A percentile compares a stretch with the other conserved stretches of the same genome.
phyloP scores from a whole-genome alignment of 2,113 vertebrate species.

The Callospermophilus lateralis region DNA sequence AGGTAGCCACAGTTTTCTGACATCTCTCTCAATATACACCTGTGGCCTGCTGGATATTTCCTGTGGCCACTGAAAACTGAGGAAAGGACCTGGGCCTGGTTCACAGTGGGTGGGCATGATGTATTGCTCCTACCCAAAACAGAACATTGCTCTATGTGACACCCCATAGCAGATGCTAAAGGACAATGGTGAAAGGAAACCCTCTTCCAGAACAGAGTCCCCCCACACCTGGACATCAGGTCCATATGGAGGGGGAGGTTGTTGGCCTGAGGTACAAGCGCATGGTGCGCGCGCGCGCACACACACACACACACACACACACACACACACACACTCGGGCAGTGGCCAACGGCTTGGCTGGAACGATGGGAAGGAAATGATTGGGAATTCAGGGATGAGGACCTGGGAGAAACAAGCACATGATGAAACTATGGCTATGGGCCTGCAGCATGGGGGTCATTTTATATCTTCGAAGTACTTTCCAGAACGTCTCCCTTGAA shows the following conservation, averaged over 20 bases:
- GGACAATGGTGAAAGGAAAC: neutral
- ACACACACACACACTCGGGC: neutral
- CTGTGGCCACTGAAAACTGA: neutral
- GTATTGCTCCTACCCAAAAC: neutral
- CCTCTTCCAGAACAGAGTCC: neutral
- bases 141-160: neutral
- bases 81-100: no score
- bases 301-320: neutral
- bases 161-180: neutral
- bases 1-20: neutral
- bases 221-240: neutral
- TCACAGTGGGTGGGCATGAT: no score
- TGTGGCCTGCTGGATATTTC: neutral
- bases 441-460: neutral
- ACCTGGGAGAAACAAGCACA: neutral
- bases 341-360: neutral
- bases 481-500: neutral
- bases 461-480: neutral
- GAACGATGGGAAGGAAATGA: neutral
- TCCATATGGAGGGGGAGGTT: neutral
- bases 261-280: neutral
- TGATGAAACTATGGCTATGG: neutral
- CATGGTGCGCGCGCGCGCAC: neutral
- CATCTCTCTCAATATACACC: neutral
- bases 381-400: neutral